Conservation (phyloP, 2,888 invertebrate species). For the Melitaea athalia region DNA sequence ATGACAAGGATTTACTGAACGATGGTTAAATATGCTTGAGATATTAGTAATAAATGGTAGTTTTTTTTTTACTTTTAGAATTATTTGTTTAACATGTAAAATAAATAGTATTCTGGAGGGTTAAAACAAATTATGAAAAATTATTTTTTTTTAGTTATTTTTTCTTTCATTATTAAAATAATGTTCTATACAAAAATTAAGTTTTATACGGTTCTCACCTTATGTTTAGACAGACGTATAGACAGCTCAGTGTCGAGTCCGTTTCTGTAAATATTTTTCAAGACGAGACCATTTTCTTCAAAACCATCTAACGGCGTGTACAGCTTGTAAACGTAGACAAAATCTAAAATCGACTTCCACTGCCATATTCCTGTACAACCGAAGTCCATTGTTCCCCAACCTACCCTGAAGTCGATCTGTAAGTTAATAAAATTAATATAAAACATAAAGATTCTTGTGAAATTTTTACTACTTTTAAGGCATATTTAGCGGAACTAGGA, state of each 20-base stretch:
- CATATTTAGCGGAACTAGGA: too few relatives aligned
- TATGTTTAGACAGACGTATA: constrained; percentile 85
- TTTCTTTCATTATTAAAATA: too few relatives aligned
- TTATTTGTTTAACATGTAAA: too few relatives aligned
- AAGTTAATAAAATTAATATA: neutral
- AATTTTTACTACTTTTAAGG: too few relatives aligned
- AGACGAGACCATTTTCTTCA: constrained; percentile 88
- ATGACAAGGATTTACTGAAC: too few relatives aligned
- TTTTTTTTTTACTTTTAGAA: too few relatives aligned
- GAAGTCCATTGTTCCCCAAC: constrained; percentile 87
- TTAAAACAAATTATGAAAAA: too few relatives aligned
- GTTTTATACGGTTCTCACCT: constrained; percentile 66
- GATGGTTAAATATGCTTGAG: too few relatives aligned
- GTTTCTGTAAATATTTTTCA: constrained; percentile 85
- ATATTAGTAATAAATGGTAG: too few relatives aligned
- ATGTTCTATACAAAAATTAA: too few relatives aligned
- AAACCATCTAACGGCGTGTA: constrained; percentile 90
- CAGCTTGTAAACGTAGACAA: constrained; percentile 89
- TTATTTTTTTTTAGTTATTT: too few relatives aligned
- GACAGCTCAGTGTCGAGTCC: constrained; percentile 87
- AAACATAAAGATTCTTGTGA: neutral
- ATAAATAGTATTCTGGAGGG: too few relatives aligned
- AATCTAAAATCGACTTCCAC: constrained; percentile 84
- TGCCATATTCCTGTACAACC: constrained; percentile 92
- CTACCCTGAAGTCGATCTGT: constrained; percentile 88